Conservation (phyloP, 2,113 vertebrate genomes). For the Amazona guildingii region DNA sequence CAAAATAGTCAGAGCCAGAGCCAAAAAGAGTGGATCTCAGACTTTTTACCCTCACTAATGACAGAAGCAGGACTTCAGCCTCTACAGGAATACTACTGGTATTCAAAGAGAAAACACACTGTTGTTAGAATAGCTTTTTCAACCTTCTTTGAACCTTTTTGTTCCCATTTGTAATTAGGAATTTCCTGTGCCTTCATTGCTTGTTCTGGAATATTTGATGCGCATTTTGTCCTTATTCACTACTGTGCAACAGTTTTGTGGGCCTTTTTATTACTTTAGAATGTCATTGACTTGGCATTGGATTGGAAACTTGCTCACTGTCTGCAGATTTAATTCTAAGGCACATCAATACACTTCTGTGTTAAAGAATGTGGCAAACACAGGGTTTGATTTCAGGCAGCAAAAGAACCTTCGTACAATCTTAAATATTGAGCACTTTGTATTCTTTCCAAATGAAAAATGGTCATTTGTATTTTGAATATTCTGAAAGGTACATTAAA, state of each 20-base stretch:
- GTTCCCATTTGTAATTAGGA: neutral
- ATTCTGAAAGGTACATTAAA: neutral
- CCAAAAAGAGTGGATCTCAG: neutral
- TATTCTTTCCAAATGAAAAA: neutral
- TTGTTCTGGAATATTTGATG: neutral
- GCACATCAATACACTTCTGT: neutral
- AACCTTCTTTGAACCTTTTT: neutral
- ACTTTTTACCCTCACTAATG: neutral
- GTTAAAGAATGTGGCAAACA: neutral
- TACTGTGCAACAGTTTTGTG: neutral
- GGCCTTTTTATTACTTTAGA: neutral
- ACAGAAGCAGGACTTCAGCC: neutral
- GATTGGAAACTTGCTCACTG: neutral
- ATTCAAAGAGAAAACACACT: neutral
- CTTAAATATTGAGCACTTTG: neutral
- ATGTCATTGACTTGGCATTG: neutral
- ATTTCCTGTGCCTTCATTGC: neutral
- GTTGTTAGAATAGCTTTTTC: neutral
- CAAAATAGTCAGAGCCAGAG: neutral
- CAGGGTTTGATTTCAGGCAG: neutral
- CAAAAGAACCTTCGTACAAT: neutral
- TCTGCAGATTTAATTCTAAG: neutral
- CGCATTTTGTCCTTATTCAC: neutral
- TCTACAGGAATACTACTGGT: rapidly evolving
- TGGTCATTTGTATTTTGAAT: neutral